Percentiles rank a stretch among this genome's conserved stretches.
These are phyloP conservation scores for Brachypterus glaber DNA, from an alignment of 2,888 invertebrate genomes.

Conservation along the genomic window DNA sequence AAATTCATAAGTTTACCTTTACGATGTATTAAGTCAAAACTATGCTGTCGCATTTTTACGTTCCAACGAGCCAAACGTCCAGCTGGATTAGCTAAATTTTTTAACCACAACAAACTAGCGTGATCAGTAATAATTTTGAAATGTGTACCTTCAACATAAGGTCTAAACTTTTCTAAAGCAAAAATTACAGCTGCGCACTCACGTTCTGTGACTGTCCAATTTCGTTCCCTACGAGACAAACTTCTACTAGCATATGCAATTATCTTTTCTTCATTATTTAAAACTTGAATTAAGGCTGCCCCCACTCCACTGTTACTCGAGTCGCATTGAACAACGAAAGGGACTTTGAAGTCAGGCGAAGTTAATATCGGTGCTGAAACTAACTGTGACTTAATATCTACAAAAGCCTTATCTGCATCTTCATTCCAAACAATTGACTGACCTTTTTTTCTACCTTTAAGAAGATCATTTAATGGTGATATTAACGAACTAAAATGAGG, in stretches of 20 bases:
- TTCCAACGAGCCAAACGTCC: conserved; percentile 10
- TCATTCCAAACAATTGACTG: conserved; percentile 1
- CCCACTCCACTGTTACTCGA: conserved; percentile 26
- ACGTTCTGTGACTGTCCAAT: too few relatives aligned
- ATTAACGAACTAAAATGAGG: conserved; percentile 5
- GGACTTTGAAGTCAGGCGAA: conserved; percentile 18
- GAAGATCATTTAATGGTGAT: conserved; percentile 4
- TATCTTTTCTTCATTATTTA: conserved; percentile 13
- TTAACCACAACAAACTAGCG: conserved; percentile 1
- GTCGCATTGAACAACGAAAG: conserved; percentile 23
- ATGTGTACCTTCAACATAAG: conserved; percentile 2
- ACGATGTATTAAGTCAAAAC: conserved; percentile 11
- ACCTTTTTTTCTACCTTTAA: conserved; percentile 4
- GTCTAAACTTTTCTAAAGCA: conserved; percentile 5
- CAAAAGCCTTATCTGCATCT: conserved; percentile 11
- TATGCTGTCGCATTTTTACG: conserved; percentile 11
- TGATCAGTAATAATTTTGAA: conserved; percentile 10
- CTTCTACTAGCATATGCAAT: conserved; percentile 15
- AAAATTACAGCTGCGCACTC: not conserved
- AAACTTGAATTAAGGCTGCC: conserved; percentile 20
- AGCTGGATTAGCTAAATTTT: conserved; percentile 10
- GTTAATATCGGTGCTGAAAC: conserved; percentile 17
- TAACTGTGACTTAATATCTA: conserved; percentile 10
- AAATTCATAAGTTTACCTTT: conserved; percentile 7
- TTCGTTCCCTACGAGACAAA: conserved; percentile 14